Base-by-base conservation (phyloP, 2,888 invertebrate species). In the Cepaea hortensis region DNA sequence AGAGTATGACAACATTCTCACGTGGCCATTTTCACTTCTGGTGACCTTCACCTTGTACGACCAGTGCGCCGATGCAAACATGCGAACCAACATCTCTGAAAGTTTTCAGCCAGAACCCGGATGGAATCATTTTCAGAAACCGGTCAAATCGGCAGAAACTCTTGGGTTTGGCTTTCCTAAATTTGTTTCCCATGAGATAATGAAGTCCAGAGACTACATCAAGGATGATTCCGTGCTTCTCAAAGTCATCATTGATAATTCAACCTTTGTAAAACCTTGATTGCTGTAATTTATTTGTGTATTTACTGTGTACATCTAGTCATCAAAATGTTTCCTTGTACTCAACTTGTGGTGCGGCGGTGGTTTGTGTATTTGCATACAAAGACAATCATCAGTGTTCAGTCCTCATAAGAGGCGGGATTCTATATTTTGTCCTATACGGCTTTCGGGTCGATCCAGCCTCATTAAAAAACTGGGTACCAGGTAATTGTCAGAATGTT, bases 71-170 rank as follows among this genome's bases (percentile, higher is more conserved):
- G 93, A 94, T 62, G 92, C 96, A 0, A 97, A 97, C 93, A 96
- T 97, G 94, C 90, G 93, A 20, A 96, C 97, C 55, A 97, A 97
- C 93, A 96, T 97, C 91, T 97, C 97, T 65, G 98, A 98, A 94
- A 98, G 97, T 91, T 98, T 98, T 95, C 97, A 98, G 85, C 98
- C 98, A 0, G 98, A 98, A 94, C 98, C 98, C 75, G 97, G 98
- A n/a, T 98, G 98, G 98, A 98, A 98, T 93, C 98, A 98, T 94
- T 98, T 98, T 95, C 98, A 98, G 94, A 96, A 98, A 91, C 98
- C 98, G 0, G 97, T 97, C 85, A 97, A 96, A 92, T 98, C 98
- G 92, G 91, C 91, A 0, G 98, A 98, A 93, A 97, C 97, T 82
- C 95, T 98, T 1, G 98, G 98, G n/a, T 98, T 98, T 93, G 98